Evolutionary conservation across 2,888 invertebrate species (phyloP), one percentile per base, ranked within the genome.

Genomic region (Pollenia griseotomentosa): DNA sequence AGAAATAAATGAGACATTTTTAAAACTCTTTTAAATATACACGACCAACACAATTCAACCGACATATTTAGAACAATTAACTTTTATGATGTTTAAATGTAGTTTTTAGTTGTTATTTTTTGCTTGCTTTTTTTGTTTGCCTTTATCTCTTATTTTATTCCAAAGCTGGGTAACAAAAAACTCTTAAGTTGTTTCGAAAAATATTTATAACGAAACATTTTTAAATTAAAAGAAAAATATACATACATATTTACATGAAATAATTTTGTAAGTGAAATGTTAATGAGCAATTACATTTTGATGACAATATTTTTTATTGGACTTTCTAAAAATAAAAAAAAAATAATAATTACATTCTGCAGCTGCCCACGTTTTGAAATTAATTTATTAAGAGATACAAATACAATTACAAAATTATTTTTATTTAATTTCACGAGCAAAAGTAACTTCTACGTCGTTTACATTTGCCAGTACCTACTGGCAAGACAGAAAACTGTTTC

Each of bases 51-150:
- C 19, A 74, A 40, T 57, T 16, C 3, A 6, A 12, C 53, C n/a
- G 53, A 55, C 6, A 10, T 74, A 40, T 48, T 61, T 61, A 74
- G 12, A 16, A 51, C 53, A 70, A 70, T 70, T 40, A 53, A 53
- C 53, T 70, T 70, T 70, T 40, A 53, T 40, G 40, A 8, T 9
- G 9, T 42, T 63, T 16, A 16, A 63, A 42, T 16, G 42, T n/a
- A n/a, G n/a, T n/a, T 11, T 10, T 42, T 42, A 2, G 2, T 33
- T 33, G 33, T 33, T 33, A 3, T 33, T 33, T 33, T 33, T 33
- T 33, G n/a, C 2, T 23, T 33, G 5, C 6, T 5, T 16, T 6
- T 23, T 16, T 63, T 63, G 40, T 42, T 16, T 63, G 44, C 16
- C 16, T 42, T 63, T 44, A 42, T 42, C 10, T 42, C 19, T 42